Base-by-base conservation (phyloP, 2,797 vertebrate genomes). In the Acestrorhynchus altus region DNA sequence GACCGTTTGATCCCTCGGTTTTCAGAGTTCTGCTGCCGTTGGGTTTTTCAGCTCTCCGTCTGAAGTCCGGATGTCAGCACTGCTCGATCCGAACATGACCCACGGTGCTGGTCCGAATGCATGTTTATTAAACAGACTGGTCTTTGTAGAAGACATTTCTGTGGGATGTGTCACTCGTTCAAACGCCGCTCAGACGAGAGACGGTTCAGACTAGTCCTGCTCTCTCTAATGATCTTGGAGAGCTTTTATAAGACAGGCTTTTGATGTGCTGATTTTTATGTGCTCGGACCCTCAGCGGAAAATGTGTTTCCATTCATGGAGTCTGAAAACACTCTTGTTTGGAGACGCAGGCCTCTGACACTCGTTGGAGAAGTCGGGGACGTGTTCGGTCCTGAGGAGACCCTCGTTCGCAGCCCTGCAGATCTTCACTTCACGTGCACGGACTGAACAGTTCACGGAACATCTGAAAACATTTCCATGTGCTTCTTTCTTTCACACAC, bases 371-470 rank as follows among this genome's bases (percentile, higher is more conserved):
- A 15, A 35, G 16, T 39, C 28, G 9, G 31, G n/a, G 7, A 18
- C 35, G 0, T 35, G 59, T 63, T 39, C 31, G 20, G 31, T 63
- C 35, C 16, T 4, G 16, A 16, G 46, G 16, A 49, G 46, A 52
- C 49, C 6, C 18, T n/a, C n/a, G 8, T n/a, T 1, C 49, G n/a
- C 49, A 52, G 4, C 8, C n/a, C n/a, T 52, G 18, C 7, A 52
- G 49, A 52, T 9, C 20, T 52, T 20, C 20, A 76, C 72, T 82
- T 74, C 74, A 87, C 85, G 87, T 81, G 86, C 84, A 84, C 52
- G 52, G 76, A 78, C 85, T 86, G 88, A 88, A 2, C 86, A n/a
- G 18, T 4, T n/a, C 39, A 49, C 11, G 11, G 47, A 35, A 52
- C 28, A 9, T 26, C n/a, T 52, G 20, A 81, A 83, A 87, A 71